Evolutionary conservation across 2,888 invertebrate genomes (phyloP), one percentile per base, ranked within the genome.

Genomic region (Salticus scenicus): DNA sequence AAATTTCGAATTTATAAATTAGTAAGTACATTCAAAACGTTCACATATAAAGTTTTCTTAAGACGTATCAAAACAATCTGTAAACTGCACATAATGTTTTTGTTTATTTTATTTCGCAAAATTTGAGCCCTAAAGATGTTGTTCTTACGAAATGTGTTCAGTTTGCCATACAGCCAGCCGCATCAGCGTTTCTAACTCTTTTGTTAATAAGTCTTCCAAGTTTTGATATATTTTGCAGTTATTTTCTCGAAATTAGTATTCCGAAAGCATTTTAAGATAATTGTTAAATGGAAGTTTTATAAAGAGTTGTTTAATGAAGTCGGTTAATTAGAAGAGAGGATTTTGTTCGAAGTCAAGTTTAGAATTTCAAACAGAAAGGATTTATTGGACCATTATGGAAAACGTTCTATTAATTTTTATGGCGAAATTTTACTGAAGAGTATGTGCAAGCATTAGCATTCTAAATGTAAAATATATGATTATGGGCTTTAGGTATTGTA

Each of bases 251-350:
- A 57, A 57, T 57, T 57, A 57, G 57, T 24, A 57, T 57, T 57
- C 57, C 57, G 20, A 12, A 24, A n/a, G 57, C 57, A 24, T 57
- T 57, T 57, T 57, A 24, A 57, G 57, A 24, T 57, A 57, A 57
- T 57, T 57, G 57, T 57, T 57, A 57, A 57, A 57, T 57, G 57
- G 57, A 57, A 57, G 57, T 57, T 57, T 57, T 57, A 57, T 57
- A 57, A 57, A 57, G 24, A 57, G 57, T 57, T 57, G 24, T 57
- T 57, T 57, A 57, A 57, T 57, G 57, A 57, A 57, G 57, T 57
- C 24, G 57, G 20, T 24, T 57, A 57, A 57, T 57, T 57, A 57
- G 57, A 12, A 57, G n/a, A 57, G 24, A 17, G 24, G 57, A 24
- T 57, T 57, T 57, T 57, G 57, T 57, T 57, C 14, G 24, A 57